Base-by-base conservation (phyloP, 2,888 invertebrate genomes). In the Pristionchus mayeri region DNA sequence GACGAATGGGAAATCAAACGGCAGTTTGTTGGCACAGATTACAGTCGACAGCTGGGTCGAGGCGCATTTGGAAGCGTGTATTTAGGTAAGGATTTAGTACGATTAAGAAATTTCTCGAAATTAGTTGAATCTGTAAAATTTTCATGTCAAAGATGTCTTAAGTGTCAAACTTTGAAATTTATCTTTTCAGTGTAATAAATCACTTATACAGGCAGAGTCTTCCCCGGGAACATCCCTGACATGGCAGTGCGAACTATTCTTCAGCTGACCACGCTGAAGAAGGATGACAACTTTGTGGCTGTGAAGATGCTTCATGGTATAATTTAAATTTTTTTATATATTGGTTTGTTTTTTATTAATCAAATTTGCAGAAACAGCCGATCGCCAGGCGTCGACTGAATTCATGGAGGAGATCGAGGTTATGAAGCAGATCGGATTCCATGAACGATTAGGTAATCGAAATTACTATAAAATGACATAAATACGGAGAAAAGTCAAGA, bases 341-440 rank as follows among this genome's bases (percentile, higher is more conserved):
- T 54, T 54, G 3, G 4, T 30, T 34, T 16, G 18, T 63, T 27
- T 63, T 63, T 54, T 21, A 13, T 54, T 4, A 54, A 54, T 13
- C 7, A 4, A 54, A 7, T 13, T 13, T 13, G 4, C 50, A 78
- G 76, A 78, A 78, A 78, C 76, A 27, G 76, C 76, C 27, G 76
- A 78, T 11, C 3, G 24, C 0, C 50, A 78, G 27, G 76, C 76
- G 3, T 48, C 76, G 0, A 4, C 16, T 6, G 76, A 78, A 27
- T 78, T 78, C 50, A 11, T 78, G 27, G 76, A 78, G 13, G 76
- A 78, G 30, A 78, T 78, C 50, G 50, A 78, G 3, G 50, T 78
- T 4, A 78, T 78, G 76, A 78, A 78, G 76, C 48, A 78, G 30
- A 78, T 78, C 18, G 76, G 76, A 6, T 78, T 78, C 34, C 76